Base-by-base conservation (phyloP, 2,113 vertebrate species). In the Oryzias javanicus region DNA sequence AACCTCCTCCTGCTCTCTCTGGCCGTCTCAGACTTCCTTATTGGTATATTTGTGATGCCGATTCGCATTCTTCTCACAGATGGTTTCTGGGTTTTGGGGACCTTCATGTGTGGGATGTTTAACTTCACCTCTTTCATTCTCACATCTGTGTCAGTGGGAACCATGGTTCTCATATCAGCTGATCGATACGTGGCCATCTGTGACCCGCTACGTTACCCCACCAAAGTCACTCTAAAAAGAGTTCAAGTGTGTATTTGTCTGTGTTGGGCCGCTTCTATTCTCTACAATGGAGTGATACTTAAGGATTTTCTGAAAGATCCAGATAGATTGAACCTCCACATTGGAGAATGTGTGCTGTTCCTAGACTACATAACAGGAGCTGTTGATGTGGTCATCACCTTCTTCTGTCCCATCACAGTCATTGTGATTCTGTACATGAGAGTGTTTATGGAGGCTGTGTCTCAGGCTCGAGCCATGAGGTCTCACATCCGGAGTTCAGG, bases 1-100 rank as follows among this genome's bases (percentile, higher is more conserved):
- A 91, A 91, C 73, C 60, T 88, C 55, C 57, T 91, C 16, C 65
- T 91, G 19, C 78, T 91, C 29, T 54, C 52, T 3, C 8, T 54
- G 52, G 52, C 52, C n/a, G 18, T 19, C 52, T 54, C 52, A 41
- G 54, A 56, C 20, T 55, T 55, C 17, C 20, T 41, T 16, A 14
- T 55, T n/a, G 53, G 53, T 6, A 10, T 35, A 14, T 14, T 42
- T 7, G 1, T 55, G 4, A 27, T 52, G 50, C 29, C n/a, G 6
- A 29, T 52, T 35, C 25, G 29, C 35, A 54, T 14, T 5, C 29
- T 41, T 6, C 13, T 41, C 29, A 41, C 25, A 41, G 35, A 14
- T 6, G 41, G 14, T 42, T 56, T 41, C 54, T 56, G 54, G 54
- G 17, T 24, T 12, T 29, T 56, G 3, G 54, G 54, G 16, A 42